These are phyloP conservation scores for Pseudopleuronectes americanus DNA, from an alignment of 2,797 vertebrate genomes.

Conservation along the genomic window DNA sequence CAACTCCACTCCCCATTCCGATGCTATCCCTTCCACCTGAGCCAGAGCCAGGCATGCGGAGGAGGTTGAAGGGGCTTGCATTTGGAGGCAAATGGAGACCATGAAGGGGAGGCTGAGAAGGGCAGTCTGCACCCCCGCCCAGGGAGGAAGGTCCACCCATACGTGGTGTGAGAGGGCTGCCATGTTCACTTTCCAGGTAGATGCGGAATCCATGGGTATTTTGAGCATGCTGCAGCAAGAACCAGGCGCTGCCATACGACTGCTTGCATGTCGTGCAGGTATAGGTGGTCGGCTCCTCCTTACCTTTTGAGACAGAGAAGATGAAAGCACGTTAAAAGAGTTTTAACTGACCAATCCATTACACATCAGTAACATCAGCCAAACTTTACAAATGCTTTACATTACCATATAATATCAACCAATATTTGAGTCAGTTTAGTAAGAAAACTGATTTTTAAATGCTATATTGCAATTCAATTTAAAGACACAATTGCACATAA, in stretches of 20 bases:
- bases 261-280: slow-evolving; percentile 99
- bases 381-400: background rate
- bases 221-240: slow-evolving; percentile 99
- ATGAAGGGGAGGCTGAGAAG: slow-evolving; percentile 96
- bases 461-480: slow-evolving; percentile 11
- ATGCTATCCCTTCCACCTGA: slow-evolving; percentile 92
- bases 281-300: slow-evolving; percentile 99
- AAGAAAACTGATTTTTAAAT: background rate
- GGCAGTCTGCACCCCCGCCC: slow-evolving; percentile 94
- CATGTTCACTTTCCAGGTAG: slow-evolving; percentile 99
- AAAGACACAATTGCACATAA: slow-evolving; percentile 7
- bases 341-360: background rate
- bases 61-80: slow-evolving; percentile 98
- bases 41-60: slow-evolving; percentile 96
- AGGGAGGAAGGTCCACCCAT: slow-evolving; percentile 92
- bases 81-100: slow-evolving; percentile 99
- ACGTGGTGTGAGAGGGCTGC: slow-evolving; percentile 96
- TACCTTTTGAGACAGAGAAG: slow-evolving; percentile 89
- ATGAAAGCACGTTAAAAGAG: slow-evolving; percentile 27
- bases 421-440: background rate
- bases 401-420: background rate
- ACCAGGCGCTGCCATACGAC: slow-evolving; percentile 98
- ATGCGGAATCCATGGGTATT: slow-evolving; percentile 99
- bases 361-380: background rate
- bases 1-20: slow-evolving; percentile 80